phyloP scores from a whole-genome alignment of 2,888 invertebrate genomes.

The Clunio marinus region DNA sequence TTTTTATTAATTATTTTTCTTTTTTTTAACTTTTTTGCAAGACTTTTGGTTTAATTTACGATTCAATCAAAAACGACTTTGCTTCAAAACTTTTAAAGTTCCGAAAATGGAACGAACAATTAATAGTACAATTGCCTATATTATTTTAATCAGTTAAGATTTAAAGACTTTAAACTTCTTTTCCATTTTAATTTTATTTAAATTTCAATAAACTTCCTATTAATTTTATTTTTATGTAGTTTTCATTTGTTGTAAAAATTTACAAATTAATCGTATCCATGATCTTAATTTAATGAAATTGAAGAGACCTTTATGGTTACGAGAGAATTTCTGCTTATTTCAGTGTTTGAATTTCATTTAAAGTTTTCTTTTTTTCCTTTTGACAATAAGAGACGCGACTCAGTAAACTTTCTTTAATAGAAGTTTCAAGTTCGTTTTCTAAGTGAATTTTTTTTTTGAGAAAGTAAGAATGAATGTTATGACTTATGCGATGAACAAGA shows the following conservation, averaged over 20 bases:
- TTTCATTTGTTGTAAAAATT: constrained; percentile 21
- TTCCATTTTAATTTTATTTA: background rate
- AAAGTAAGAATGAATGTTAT: too few relatives aligned
- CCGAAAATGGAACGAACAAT: constrained; percentile 38
- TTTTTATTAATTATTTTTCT: background rate
- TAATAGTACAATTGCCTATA: constrained; percentile 39
- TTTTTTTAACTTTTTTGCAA: background rate
- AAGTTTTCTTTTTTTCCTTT: background rate
- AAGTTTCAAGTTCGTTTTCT: background rate
- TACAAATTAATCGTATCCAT: constrained; percentile 1
- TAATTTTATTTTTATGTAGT: background rate
- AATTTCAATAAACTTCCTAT: constrained; percentile 22
- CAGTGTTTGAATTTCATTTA: background rate
- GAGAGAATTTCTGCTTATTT: constrained; percentile 11
- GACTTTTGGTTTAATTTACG: constrained; percentile 3
- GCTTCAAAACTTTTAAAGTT: constrained; percentile 28
- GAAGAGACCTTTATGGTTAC: background rate
- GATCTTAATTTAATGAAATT: constrained; percentile 12
- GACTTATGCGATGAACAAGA: background rate
- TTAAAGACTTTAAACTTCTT: constrained; percentile 14
- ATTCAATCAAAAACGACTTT: constrained; percentile 17
- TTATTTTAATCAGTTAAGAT: constrained; percentile 23
- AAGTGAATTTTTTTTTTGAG: background rate
- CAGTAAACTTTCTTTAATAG: background rate
- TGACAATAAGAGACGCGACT: constrained; percentile 21